Conservation (phyloP, 2,113 vertebrate species). For the Drymodes brunneopygia region DNA sequence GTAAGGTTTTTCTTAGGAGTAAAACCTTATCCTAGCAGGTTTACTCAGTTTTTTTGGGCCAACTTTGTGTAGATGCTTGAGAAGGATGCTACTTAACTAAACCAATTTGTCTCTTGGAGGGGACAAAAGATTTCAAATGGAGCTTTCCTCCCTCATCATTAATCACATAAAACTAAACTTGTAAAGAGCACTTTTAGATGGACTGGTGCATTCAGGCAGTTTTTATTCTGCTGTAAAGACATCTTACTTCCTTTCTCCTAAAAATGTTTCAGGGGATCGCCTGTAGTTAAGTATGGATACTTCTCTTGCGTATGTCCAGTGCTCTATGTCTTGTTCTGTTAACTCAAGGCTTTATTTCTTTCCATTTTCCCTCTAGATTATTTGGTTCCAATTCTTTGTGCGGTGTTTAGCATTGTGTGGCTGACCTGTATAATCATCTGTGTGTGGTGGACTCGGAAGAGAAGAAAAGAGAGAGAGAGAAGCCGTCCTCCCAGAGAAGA, state of each 20-base stretch:
- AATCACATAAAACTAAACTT: neutral
- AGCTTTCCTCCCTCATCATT: neutral
- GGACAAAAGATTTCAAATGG: neutral
- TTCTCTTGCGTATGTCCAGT: neutral
- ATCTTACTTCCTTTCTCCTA: neutral
- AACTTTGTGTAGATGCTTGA: neutral
- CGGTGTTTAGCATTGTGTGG: constrained; percentile 86
- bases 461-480: constrained; percentile 89
- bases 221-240: neutral
- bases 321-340: neutral
- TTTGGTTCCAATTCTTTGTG: constrained; percentile 84
- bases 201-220: neutral
- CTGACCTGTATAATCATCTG: constrained; percentile 86
- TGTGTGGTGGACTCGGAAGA: constrained; percentile 90
- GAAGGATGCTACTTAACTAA: neutral
- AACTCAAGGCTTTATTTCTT: neutral
- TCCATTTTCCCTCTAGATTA: constrained; percentile 72
- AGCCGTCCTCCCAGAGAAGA: constrained; percentile 75
- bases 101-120: neutral
- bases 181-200: neutral
- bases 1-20: neutral
- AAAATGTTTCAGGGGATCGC: neutral
- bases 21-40: neutral
- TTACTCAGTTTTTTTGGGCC: neutral
- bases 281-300: neutral